Conservation (phyloP, 2,113 vertebrate species). For the Macquaria ambigua region DNA sequence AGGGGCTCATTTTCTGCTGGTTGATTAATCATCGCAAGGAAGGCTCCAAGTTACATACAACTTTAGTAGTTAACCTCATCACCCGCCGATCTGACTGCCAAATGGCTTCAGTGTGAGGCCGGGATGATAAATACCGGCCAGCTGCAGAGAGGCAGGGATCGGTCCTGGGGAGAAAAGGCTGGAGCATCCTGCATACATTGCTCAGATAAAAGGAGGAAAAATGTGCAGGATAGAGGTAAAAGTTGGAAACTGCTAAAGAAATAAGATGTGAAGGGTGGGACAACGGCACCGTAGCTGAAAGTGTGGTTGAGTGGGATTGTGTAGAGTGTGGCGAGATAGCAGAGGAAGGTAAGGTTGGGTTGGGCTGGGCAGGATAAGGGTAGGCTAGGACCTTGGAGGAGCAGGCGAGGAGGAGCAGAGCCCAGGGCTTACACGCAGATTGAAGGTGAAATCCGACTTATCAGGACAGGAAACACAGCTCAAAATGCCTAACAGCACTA, state of each 20-base stretch:
- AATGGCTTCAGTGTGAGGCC: constrained; percentile 88
- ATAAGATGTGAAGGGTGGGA: constrained; percentile 47
- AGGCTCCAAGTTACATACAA: constrained; percentile 92
- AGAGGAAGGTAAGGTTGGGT: constrained; percentile 45
- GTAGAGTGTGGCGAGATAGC: constrained; percentile 53
- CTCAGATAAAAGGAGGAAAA: constrained; percentile 17
- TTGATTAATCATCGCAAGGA: constrained; percentile 93
- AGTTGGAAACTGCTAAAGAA: constrained; percentile 26
- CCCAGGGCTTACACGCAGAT: constrained; percentile 82
- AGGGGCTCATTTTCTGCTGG: constrained; percentile 84
- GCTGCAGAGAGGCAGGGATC: constrained; percentile 77
- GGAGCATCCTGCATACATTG: constrained; percentile 44
- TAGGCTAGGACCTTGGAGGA: constrained; percentile 75
- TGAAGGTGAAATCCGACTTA: constrained; percentile 85
- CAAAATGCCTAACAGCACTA: constrained; percentile 83
- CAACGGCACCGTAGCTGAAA: neutral
- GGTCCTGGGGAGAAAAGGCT: constrained; percentile 73
- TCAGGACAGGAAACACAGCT: constrained; percentile 83
- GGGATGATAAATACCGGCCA: constrained; percentile 90
- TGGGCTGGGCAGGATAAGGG: constrained; percentile 72
- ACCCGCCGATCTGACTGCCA: constrained; percentile 91
- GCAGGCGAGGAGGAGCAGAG: constrained; percentile 79
- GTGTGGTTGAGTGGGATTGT: constrained; percentile 34
- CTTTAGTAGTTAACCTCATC: constrained; percentile 96
- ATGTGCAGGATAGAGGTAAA: constrained; percentile 30